Evolutionary conservation across 2,888 invertebrate species (phyloP).

Genomic region (Eupithecia vulgata): DNA sequence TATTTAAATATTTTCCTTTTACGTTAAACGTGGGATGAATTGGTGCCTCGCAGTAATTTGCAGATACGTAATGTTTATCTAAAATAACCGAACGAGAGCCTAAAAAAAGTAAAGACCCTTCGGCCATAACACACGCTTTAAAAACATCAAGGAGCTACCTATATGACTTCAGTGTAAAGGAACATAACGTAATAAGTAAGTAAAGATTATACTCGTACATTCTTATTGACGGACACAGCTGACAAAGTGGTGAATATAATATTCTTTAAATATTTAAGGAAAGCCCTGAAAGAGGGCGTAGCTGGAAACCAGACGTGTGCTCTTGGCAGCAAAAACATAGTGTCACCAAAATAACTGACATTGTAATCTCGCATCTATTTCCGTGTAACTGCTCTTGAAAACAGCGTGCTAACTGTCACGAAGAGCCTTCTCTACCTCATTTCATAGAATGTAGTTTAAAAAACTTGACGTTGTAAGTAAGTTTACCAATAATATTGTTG

Average conservation of each 20-base stretch:
- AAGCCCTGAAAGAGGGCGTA: conserved; percentile 62
- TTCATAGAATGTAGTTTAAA: background rate
- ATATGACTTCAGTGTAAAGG: background rate
- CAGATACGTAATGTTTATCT: background rate
- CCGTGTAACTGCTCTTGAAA: conserved; percentile 56
- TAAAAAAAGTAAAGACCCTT: background rate
- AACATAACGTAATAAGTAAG: background rate
- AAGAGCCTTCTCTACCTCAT: background rate
- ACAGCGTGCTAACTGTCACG: conserved; percentile 26
- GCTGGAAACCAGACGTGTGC: conserved; percentile 50
- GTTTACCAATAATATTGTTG: background rate
- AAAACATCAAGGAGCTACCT: background rate
- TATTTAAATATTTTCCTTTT: background rate
- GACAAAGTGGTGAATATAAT: conserved; percentile 23
- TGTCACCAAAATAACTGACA: conserved; percentile 73
- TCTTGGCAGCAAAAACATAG: conserved; percentile 63
- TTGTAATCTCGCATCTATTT: conserved; percentile 65
- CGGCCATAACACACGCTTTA: background rate
- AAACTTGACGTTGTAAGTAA: background rate
- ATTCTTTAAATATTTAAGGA: conserved; percentile 58
- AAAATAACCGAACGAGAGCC: background rate
- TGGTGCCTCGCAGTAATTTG: background rate
- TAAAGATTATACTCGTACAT: background rate
- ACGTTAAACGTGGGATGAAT: background rate
- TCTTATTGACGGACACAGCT: conserved; percentile 5